Conservation (phyloP, 1,140 invertebrate genomes). For the Cherax destructor region DNA sequence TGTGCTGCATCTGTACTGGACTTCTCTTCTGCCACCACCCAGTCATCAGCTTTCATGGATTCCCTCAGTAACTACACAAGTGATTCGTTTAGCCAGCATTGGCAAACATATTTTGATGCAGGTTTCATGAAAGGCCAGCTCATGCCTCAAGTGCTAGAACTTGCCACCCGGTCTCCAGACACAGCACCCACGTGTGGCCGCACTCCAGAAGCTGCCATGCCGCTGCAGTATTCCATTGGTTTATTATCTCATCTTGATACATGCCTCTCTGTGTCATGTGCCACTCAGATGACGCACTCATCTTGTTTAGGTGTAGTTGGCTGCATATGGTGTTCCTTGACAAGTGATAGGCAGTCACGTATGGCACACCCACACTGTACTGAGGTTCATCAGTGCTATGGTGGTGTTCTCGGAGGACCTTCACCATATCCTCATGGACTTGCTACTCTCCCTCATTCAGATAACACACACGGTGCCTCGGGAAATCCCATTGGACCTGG, state of each 20-base stretch:
- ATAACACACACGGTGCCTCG: conserved; percentile 58
- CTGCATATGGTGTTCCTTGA: conserved; percentile 93
- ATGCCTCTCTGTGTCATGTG: conserved; percentile 55
- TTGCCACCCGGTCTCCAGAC: conserved; percentile 34
- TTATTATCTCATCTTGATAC: conserved; percentile 64
- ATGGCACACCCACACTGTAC: conserved; percentile 86
- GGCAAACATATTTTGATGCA: conserved; percentile 43
- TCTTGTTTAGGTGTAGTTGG: conserved; percentile 88
- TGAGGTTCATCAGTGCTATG: conserved; percentile 87
- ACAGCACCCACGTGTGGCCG: conserved; percentile 58
- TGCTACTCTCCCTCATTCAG: conserved; percentile 66
- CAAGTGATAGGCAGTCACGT: conserved; percentile 83
- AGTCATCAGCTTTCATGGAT: conserved; percentile 9
- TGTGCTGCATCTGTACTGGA: conserved; percentile 74
- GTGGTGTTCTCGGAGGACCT: conserved; percentile 86
- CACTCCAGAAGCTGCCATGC: conserved; percentile 44
- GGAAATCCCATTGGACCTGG: conserved; percentile 74
- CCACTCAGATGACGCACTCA: conserved; percentile 25
- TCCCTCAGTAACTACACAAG: conserved; percentile 8
- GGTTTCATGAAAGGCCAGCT: conserved; percentile 11
- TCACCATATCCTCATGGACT: conserved; percentile 86
- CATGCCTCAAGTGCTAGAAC: conserved; percentile 29
- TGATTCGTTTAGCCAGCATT: conserved; percentile 28
- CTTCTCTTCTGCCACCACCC: neutral
- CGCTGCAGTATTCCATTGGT: conserved; percentile 67